Percentiles rank a stretch among this genome's conserved stretches.
phyloP scores from a whole-genome alignment of 92 coral and sea anemone genomes.

The Paragorgia papillata region DNA sequence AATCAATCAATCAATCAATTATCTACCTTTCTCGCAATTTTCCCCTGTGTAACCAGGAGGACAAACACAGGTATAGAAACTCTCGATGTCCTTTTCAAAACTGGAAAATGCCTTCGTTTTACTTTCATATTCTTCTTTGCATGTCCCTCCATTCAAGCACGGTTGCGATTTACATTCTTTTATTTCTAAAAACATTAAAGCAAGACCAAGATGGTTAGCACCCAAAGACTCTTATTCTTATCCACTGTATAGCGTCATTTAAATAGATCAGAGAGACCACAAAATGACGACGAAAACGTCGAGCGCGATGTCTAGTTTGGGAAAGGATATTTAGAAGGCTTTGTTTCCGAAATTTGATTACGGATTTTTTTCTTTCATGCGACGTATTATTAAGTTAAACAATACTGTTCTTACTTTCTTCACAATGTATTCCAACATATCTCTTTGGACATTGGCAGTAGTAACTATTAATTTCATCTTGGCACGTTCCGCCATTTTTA shows the following conservation, averaged over 20 bases:
- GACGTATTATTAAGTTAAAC: no score
- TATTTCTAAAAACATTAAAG: conserved; percentile 14
- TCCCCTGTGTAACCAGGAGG: conserved; percentile 4
- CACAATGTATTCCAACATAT: not conserved
- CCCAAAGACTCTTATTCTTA: no score
- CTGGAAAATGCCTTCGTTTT: not conserved
- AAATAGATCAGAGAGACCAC: no score
- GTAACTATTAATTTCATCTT: not conserved
- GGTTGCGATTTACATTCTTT: conserved; percentile 31
- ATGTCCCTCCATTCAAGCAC: conserved; percentile 21
- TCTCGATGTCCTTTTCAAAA: not conserved
- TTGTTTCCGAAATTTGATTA: no score
- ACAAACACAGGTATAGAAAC: conserved; percentile 11
- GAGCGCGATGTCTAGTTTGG: no score
- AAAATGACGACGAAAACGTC: no score
- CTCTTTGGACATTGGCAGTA: conserved; percentile 12
- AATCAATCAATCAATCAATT: no score
- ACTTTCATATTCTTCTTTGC: not conserved
- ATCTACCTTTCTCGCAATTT: conserved; percentile 16
- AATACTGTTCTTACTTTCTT: conserved; percentile 8
- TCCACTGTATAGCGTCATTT: no score
- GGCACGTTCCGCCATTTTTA: conserved; percentile 11
- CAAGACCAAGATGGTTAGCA: no score
- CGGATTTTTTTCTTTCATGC: no score
- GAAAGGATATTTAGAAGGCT: no score